Percentiles rank a stretch among this genome's conserved stretches.
These are phyloP conservation scores for Cryptophagus acutangulus DNA, from an alignment of 2,888 invertebrate species.

Conservation along the genomic window DNA sequence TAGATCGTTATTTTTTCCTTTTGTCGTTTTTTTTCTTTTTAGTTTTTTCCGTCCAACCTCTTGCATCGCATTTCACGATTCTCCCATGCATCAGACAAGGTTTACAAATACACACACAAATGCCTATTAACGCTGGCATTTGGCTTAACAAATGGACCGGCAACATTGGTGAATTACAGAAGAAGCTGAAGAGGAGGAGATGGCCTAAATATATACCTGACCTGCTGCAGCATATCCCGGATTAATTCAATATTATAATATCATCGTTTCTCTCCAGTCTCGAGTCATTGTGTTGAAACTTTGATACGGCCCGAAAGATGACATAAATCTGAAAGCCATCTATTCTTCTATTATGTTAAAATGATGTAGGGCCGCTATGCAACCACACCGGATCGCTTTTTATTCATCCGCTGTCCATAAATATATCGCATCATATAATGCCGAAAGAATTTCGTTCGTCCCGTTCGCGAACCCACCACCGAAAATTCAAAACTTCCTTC, in stretches of 20 bases:
- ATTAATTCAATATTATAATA: no score
- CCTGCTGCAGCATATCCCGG: no score
- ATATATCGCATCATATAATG: slow-evolving; percentile 35
- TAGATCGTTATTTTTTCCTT: no score
- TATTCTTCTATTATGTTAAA: slow-evolving; percentile 46
- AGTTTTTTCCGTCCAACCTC: no score
- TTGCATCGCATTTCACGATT: no score
- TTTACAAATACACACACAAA: slow-evolving; percentile 1
- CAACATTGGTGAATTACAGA: slow-evolving; percentile 1
- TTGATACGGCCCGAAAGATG: slow-evolving; percentile 46
- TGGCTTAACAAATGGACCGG: slow-evolving; percentile 2
- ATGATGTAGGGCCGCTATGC: slow-evolving; percentile 45
- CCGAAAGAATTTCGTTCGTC: slow-evolving; percentile 20
- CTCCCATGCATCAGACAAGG: slow-evolving; percentile 2
- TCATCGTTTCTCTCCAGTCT: no score
- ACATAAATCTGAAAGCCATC: slow-evolving; percentile 48
- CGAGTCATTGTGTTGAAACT: no score
- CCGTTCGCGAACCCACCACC: slow-evolving; percentile 2
- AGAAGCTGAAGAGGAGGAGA: neutral
- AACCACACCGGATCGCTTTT: slow-evolving; percentile 29
- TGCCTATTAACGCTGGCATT: slow-evolving; percentile 2
- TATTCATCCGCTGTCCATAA: slow-evolving; percentile 36
- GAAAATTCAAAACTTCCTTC: neutral
- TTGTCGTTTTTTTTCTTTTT: no score
- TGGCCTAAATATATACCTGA: no score